Conservation (phyloP, 1,140 invertebrate species). For the Drosophila bifasciata region DNA sequence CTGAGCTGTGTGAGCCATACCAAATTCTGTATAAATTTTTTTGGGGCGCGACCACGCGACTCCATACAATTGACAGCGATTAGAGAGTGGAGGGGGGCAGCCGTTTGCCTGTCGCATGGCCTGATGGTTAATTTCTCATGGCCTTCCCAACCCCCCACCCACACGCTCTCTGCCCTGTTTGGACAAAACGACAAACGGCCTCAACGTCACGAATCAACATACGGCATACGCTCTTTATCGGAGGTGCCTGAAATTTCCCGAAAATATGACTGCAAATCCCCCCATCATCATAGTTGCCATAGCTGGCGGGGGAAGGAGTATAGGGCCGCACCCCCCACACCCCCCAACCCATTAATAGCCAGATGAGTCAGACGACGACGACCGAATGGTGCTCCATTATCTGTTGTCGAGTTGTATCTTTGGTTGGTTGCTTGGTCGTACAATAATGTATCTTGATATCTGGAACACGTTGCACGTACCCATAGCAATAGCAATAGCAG, state of each 20-base stretch:
- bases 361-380: slow-evolving; percentile 21
- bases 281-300: slow-evolving; percentile 1
- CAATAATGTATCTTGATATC: slow-evolving; percentile 20
- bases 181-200: too few species aligned
- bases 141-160: too few species aligned
- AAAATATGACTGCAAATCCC: slow-evolving; percentile 40
- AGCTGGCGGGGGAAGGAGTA: not conserved
- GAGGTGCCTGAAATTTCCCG: slow-evolving; percentile 41
- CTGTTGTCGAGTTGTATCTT: slow-evolving; percentile 21
- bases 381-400: slow-evolving; percentile 15
- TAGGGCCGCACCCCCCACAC: not conserved
- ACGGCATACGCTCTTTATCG: slow-evolving; percentile 24
- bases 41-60: slow-evolving; percentile 29
- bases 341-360: slow-evolving; percentile 3
- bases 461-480: slow-evolving; percentile 1
- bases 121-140: too few species aligned
- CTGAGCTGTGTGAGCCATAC: slow-evolving; percentile 26
- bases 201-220: slow-evolving; percentile 35
- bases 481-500: not conserved
- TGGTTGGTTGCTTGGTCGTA: not conserved
- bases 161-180: too few species aligned
- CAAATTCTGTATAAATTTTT: slow-evolving; percentile 30
- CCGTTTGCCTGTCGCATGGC: too few species aligned
- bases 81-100: not conserved
- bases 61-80: not conserved